A percentile compares a stretch with the other conserved stretches of the same genome.
Evolutionary conservation across 2,888 invertebrate genomes (phyloP).

Genomic region (Merodon equestris): DNA sequence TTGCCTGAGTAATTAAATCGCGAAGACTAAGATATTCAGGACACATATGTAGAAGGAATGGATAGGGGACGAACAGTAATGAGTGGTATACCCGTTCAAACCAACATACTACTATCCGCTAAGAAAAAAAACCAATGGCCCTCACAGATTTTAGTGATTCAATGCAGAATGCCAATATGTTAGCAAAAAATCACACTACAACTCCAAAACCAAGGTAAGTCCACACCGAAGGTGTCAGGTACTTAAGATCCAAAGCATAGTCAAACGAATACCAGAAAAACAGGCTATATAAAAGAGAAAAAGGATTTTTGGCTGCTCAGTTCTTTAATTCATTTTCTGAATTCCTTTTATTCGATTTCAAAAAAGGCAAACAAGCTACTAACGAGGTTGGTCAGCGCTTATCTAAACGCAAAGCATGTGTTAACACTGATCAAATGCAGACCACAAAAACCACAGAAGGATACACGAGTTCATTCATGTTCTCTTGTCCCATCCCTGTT

Average conservation of each 20-base stretch:
- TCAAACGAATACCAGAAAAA: constrained; percentile 35
- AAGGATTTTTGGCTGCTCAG: not conserved
- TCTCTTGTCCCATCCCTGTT: constrained; percentile 8
- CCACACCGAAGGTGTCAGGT: constrained; percentile 61
- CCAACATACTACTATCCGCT: too few relatives aligned
- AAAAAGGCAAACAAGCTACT: not conserved
- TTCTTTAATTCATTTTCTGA: constrained; percentile 47
- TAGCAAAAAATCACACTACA: constrained; percentile 66
- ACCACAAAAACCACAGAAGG: constrained; percentile 57
- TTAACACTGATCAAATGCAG: constrained; percentile 65
- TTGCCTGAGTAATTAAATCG: too few relatives aligned
- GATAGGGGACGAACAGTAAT: too few relatives aligned
- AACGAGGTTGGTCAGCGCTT: constrained; percentile 49
- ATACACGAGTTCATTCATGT: constrained; percentile 62
- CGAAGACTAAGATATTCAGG: too few relatives aligned
- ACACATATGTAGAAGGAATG: too few relatives aligned
- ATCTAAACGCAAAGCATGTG: constrained; percentile 67
- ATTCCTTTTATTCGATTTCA: constrained; percentile 65
- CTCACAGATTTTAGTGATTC: constrained; percentile 52
- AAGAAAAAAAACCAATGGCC: constrained; percentile 36
- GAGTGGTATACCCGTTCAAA: too few relatives aligned
- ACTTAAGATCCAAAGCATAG: constrained; percentile 42
- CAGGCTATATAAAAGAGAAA: constrained; percentile 29
- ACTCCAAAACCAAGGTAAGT: constrained; percentile 61
- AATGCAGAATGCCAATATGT: constrained; percentile 29